phyloP scores from a whole-genome alignment of 2,797 vertebrate genomes.

The Aplochiton taeniatus region DNA sequence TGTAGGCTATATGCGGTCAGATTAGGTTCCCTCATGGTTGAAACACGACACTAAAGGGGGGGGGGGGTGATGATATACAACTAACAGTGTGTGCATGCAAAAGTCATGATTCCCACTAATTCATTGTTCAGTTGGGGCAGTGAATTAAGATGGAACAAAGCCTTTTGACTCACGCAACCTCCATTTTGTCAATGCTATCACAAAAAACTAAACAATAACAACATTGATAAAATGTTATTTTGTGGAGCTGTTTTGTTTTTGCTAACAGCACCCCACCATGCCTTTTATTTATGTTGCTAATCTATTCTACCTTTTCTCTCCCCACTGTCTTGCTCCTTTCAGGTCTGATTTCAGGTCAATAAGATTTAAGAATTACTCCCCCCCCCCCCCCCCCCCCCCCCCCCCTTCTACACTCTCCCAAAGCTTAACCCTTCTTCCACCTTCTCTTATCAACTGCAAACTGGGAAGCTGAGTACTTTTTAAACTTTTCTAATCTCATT shows the following conservation, averaged over 20 bases:
- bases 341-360: constrained; percentile 40
- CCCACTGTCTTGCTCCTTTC: constrained; percentile 21
- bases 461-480: constrained; percentile 36
- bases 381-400: constrained; percentile 14
- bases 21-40: too few relatives aligned
- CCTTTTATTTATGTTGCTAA: constrained; percentile 21
- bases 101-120: too few relatives aligned
- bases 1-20: too few relatives aligned
- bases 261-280: constrained; percentile 18
- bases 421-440: constrained; percentile 19
- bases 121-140: too few relatives aligned
- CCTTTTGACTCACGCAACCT: too few relatives aligned
- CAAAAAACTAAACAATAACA: too few relatives aligned
- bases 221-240: neutral
- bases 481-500: constrained; percentile 17
- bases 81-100: too few relatives aligned
- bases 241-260: neutral
- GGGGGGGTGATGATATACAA: too few relatives aligned
- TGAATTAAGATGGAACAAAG: too few relatives aligned
- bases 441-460: constrained; percentile 20
- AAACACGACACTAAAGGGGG: too few relatives aligned
- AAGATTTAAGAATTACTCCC: constrained; percentile 34
- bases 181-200: too few relatives aligned
- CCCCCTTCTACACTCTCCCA: constrained; percentile 9
- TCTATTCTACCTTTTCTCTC: constrained; percentile 23